phyloP scores from a whole-genome alignment of 1,140 invertebrate species.

The Ips nitidus region DNA sequence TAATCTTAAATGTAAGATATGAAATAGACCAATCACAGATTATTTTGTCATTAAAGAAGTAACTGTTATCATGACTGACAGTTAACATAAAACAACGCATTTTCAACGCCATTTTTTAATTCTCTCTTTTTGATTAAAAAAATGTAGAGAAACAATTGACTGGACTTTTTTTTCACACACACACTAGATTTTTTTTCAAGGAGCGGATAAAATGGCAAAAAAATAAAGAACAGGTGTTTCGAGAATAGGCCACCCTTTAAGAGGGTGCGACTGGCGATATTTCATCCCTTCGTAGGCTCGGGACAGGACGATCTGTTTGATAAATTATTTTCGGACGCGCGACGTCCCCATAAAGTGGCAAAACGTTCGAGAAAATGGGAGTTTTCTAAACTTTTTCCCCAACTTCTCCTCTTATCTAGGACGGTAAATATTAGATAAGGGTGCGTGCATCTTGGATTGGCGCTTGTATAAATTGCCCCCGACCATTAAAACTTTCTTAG shows the following conservation, averaged over 20 bases:
- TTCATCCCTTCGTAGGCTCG: conserved; percentile 16
- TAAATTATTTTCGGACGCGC: conserved; percentile 35
- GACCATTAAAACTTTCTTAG: conserved; percentile 3
- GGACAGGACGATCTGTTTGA: conserved; percentile 32
- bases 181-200: too few species aligned
- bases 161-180: too few species aligned
- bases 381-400: conserved; percentile 26
- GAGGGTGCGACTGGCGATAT: conserved; percentile 25
- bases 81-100: too few species aligned
- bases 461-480: conserved; percentile 19
- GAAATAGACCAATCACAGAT: too few species aligned
- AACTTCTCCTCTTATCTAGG: conserved; percentile 28
- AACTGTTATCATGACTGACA: too few species aligned
- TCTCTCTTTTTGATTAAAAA: too few species aligned
- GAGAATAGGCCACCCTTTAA: conserved; percentile 20
- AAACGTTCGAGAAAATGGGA: conserved; percentile 23
- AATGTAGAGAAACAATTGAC: too few species aligned
- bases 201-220: background rate
- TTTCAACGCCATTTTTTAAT: too few species aligned
- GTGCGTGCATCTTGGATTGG: conserved; percentile 23
- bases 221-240: conserved; percentile 30
- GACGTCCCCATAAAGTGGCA: conserved; percentile 26
- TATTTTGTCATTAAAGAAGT: too few species aligned
- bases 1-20: too few species aligned
- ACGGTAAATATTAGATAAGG: conserved; percentile 36